Percentiles rank a stretch among this genome's conserved stretches.
These are phyloP conservation scores for Empis stercorea DNA, from an alignment of 2,888 invertebrate species.

Conservation along the genomic window DNA sequence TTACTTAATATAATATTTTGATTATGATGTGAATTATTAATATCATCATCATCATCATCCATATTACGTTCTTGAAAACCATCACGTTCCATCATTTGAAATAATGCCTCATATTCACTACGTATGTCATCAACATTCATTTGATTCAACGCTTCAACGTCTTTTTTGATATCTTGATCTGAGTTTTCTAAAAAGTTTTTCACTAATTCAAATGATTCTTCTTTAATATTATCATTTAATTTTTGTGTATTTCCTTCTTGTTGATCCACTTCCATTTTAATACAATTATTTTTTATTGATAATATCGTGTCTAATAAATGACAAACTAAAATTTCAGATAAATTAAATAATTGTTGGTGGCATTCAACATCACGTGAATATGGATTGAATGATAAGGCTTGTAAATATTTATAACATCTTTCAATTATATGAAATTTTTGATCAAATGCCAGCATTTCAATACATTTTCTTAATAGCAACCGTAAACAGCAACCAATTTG, in stretches of 20 bases:
- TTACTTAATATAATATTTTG: neutral
- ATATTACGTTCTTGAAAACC: conserved; percentile 4
- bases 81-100: conserved; percentile 9
- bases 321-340: conserved; percentile 31
- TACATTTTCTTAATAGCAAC: conserved; percentile 27
- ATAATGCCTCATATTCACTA: conserved; percentile 7
- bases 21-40: neutral
- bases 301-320: conserved; percentile 27
- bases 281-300: neutral
- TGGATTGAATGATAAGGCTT: conserved; percentile 28
- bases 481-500: conserved; percentile 30
- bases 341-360: conserved; percentile 28
- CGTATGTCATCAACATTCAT: conserved; percentile 9
- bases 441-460: conserved; percentile 30
- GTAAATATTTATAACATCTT: conserved; percentile 29
- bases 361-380: conserved; percentile 24
- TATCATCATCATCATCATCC: neutral
- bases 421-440: conserved; percentile 25
- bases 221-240: neutral
- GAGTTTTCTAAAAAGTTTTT: conserved; percentile 12
- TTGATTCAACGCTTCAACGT: conserved; percentile 7
- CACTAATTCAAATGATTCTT: conserved; percentile 3
- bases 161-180: conserved; percentile 10
- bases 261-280: neutral
- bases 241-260: neutral